Percentiles rank a stretch among this genome's conserved stretches.
Conservation (phyloP, 2,797 vertebrate species). For the Artibeus lituratus region DNA sequence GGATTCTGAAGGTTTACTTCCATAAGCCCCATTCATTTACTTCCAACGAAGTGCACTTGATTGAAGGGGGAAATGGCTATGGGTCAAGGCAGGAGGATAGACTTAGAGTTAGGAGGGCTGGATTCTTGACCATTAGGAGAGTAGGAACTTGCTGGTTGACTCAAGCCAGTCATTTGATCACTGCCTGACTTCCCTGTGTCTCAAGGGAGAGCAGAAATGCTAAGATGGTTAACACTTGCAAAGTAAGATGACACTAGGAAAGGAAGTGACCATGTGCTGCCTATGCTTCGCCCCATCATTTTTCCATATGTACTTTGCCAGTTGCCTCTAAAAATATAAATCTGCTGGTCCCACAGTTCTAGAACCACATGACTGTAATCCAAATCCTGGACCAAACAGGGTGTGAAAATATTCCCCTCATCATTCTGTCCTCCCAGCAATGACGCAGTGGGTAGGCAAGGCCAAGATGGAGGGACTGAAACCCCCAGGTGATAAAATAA, state of each 20-base stretch:
- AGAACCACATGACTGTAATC: constrained; percentile 55
- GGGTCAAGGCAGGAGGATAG: neutral
- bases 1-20: neutral
- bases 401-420: constrained; percentile 34
- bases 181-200: neutral
- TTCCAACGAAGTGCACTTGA: neutral
- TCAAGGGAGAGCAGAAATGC: neutral
- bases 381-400: constrained; percentile 35
- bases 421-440: neutral
- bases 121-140: neutral
- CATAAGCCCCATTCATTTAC: no score
- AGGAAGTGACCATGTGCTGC: neutral
- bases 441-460: neutral
- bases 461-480: neutral
- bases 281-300: neutral
- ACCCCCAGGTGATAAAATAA: neutral
- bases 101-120: neutral
- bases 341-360: constrained; percentile 3
- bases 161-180: neutral
- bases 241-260: constrained; percentile 23
- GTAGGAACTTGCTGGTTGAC: neutral
- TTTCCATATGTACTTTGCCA: constrained; percentile 53
- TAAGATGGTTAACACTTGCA: neutral
- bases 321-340: constrained; percentile 68
- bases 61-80: neutral